Evolutionary conservation across 2,113 vertebrate genomes (phyloP).

Genomic region (Chamaetylas fuelleborni): DNA sequence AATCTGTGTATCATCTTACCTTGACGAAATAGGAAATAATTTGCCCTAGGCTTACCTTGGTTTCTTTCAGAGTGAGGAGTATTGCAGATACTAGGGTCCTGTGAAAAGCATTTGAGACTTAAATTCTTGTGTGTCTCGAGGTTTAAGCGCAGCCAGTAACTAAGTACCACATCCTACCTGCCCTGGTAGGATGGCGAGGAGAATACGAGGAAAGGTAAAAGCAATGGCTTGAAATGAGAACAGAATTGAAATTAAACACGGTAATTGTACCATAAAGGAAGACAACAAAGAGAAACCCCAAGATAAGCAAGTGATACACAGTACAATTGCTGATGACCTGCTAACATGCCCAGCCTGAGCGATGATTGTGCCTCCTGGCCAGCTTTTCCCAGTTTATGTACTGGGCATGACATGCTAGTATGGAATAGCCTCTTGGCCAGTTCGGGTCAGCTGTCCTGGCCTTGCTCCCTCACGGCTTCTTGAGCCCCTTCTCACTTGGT

Average conservation of each 20-base stretch:
- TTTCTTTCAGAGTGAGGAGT: neutral
- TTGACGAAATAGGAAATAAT: neutral
- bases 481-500: neutral
- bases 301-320: neutral
- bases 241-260: neutral
- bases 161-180: neutral
- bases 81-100: neutral
- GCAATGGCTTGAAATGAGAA: neutral
- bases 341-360: neutral
- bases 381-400: neutral
- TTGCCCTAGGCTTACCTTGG: neutral
- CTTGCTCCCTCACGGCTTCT: fast-evolving
- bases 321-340: neutral
- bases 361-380: neutral
- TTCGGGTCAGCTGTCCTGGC: neutral
- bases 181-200: neutral
- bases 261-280: neutral
- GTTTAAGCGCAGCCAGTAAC: neutral
- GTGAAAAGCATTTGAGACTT: neutral
- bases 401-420: neutral
- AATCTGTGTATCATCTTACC: neutral
- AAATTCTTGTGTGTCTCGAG: fast-evolving
- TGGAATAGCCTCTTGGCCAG: neutral
- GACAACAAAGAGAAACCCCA: neutral
- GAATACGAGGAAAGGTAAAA: neutral